These are phyloP conservation scores for Pelodiscus sinensis DNA, from an alignment of 2,113 vertebrate genomes.

Conservation along the genomic window DNA sequence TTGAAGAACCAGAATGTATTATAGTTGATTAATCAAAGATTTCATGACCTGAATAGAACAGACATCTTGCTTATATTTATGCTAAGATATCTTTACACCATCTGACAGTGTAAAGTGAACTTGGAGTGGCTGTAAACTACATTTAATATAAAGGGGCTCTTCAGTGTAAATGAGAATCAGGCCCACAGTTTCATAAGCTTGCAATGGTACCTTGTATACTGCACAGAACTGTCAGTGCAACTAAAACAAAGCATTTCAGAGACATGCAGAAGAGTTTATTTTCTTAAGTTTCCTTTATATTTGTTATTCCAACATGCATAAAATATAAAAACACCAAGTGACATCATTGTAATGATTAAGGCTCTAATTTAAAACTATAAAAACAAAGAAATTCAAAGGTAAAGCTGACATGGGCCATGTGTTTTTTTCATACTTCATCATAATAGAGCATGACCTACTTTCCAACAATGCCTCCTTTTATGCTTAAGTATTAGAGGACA, in stretches of 20 bases:
- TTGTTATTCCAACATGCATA: neutral
- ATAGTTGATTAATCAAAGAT: neutral
- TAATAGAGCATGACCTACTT: neutral
- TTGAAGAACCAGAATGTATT: neutral
- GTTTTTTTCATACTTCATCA: neutral
- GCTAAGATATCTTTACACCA: neutral
- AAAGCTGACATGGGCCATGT: neutral
- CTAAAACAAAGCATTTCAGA: neutral
- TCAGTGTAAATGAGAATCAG: neutral
- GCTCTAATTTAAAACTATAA: neutral
- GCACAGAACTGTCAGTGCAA: neutral
- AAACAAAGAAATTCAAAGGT: neutral
- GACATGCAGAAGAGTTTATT: neutral
- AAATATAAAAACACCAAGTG: neutral
- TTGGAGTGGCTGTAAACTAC: neutral
- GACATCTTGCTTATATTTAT: neutral
- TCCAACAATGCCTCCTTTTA: neutral
- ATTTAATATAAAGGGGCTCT: neutral
- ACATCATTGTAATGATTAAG: neutral
- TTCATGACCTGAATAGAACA: neutral
- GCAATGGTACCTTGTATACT: neutral
- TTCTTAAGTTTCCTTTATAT: neutral
- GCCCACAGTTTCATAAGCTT: neutral
- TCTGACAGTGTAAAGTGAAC: neutral
- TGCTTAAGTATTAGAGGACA: neutral